Conservation (phyloP, 2,113 vertebrate genomes). For the Actenoides lindsayi region DNA sequence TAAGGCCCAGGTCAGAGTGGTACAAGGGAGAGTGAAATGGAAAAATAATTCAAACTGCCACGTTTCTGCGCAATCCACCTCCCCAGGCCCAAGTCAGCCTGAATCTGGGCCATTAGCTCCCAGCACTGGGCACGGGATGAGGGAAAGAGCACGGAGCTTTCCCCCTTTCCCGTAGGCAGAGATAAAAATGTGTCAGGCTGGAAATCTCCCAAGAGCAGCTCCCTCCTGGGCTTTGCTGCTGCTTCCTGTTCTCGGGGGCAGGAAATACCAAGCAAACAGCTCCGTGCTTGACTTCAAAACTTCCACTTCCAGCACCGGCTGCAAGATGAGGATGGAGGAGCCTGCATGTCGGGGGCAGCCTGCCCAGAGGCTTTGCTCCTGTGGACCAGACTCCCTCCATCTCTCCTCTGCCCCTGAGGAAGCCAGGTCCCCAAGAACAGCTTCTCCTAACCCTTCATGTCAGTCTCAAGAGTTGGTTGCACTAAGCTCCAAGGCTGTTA, state of each 20-base stretch:
- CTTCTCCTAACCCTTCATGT: neutral
- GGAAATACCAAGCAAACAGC: conserved; percentile 68
- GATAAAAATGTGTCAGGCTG: conserved; percentile 34
- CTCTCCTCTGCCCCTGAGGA: neutral
- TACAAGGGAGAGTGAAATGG: neutral
- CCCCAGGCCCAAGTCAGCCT: neutral
- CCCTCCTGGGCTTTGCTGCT: conserved; percentile 4
- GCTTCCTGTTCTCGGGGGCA: conserved; percentile 60
- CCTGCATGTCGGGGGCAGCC: neutral
- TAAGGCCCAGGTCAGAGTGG: neutral
- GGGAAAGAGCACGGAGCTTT: neutral
- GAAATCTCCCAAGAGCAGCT: conserved; percentile 53
- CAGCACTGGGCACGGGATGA: neutral
- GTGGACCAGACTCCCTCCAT: neutral
- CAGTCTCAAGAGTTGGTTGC: neutral
- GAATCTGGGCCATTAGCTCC: neutral
- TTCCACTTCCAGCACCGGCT: neutral
- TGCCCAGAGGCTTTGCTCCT: neutral
- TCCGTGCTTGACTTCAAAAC: conserved; percentile 44
- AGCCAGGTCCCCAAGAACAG: neutral
- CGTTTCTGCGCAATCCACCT: neutral
- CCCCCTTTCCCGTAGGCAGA: neutral
- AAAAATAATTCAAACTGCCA: neutral
- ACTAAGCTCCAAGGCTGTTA: neutral
- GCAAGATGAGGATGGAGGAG: neutral